A percentile compares a stretch with the other conserved stretches of the same genome.
Evolutionary conservation across 2,113 vertebrate genomes (phyloP).

Genomic region (Siphamia tubifer): DNA sequence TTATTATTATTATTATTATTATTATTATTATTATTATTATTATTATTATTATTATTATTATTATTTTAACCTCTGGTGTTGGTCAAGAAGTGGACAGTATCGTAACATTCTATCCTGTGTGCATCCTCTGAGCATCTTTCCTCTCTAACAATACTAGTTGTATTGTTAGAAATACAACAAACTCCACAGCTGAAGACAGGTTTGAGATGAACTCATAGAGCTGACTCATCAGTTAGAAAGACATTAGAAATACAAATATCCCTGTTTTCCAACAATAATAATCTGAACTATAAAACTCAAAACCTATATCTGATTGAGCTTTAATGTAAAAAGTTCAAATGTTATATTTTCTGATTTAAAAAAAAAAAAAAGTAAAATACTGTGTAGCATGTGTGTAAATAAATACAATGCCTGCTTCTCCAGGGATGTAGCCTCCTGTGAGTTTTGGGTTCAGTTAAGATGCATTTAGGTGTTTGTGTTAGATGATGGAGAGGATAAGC

Average conservation of each 20-base stretch:
- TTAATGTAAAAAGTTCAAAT: neutral
- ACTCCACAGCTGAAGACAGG: no score
- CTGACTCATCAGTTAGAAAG: no score
- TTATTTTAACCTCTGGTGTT: neutral
- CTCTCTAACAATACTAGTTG: no score
- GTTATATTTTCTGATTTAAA: neutral
- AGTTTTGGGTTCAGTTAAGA: conserved; percentile 23
- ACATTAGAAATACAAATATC: no score
- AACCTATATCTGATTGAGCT: neutral
- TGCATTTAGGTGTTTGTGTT: conserved; percentile 33
- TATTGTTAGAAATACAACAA: no score
- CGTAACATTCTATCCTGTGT: no score
- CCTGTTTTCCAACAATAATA: no score
- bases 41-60: neutral
- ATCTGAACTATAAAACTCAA: neutral
- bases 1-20: neutral
- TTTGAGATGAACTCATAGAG: no score
- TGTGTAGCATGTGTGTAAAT: neutral
- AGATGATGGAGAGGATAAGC: conserved; percentile 50
- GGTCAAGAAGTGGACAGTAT: no score
- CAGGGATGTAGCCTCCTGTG: neutral
- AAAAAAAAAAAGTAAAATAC: neutral
- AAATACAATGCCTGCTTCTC: neutral
- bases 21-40: neutral
- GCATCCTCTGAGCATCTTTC: no score